phyloP scores from a whole-genome alignment of 2,888 invertebrate genomes.

The Lomographa bimaculata region DNA sequence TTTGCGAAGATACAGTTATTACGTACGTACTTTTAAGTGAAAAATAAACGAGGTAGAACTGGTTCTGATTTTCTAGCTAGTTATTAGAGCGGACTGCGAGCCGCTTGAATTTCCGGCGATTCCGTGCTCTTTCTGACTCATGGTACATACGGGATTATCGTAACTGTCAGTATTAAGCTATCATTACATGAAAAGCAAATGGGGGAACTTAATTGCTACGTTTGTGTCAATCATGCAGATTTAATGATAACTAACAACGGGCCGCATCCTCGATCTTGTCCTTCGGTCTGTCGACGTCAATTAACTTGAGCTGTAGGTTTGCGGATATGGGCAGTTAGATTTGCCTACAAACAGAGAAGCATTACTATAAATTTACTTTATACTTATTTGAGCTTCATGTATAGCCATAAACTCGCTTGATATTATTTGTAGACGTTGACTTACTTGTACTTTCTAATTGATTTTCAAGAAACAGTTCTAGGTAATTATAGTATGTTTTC shows the following conservation, averaged over 20 bases:
- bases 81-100: slow-evolving; percentile 44
- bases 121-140: slow-evolving; percentile 40
- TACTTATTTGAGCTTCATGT: not conserved
- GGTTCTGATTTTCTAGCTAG: slow-evolving; percentile 41
- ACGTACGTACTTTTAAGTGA: slow-evolving; percentile 42
- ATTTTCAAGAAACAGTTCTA: not conserved
- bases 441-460: not conserved
- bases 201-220: slow-evolving; percentile 46
- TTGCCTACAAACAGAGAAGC: slow-evolving; percentile 15
- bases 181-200: slow-evolving; percentile 32
- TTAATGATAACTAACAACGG: slow-evolving; percentile 52
- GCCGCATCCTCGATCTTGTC: slow-evolving; percentile 30
- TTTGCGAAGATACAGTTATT: slow-evolving; percentile 40
- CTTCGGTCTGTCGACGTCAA: slow-evolving; percentile 29
- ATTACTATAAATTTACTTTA: slow-evolving; percentile 16
- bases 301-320: slow-evolving; percentile 20
- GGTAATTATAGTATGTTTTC: not conserved
- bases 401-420: slow-evolving; percentile 3
- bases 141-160: slow-evolving; percentile 49
- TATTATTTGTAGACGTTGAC: slow-evolving; percentile 1
- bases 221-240: slow-evolving; percentile 55
- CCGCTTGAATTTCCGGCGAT: slow-evolving; percentile 63
- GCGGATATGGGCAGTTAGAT: slow-evolving; percentile 25
- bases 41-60: slow-evolving; percentile 48
- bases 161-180: slow-evolving; percentile 40